Percentiles rank a stretch among this genome's conserved stretches.
Conservation (phyloP, 1,140 invertebrate genomes). For the Meloidogyne exigua region DNA sequence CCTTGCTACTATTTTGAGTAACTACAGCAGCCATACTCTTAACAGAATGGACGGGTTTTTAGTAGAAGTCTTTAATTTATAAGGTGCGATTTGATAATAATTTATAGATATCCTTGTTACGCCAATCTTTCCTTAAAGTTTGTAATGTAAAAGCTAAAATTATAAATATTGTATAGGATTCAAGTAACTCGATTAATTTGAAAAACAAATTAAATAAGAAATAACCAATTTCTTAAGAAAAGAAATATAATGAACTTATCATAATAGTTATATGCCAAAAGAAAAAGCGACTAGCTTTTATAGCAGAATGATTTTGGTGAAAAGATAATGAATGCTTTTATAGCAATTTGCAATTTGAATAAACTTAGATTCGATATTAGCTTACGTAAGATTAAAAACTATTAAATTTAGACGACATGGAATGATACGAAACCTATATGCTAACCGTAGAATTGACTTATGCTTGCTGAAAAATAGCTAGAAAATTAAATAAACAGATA, state of each 20-base stretch:
- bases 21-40: conserved; percentile 20
- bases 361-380: too few relatives aligned
- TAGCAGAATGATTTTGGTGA: too few relatives aligned
- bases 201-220: neutral
- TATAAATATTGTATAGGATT: neutral
- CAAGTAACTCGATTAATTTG: neutral
- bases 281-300: too few relatives aligned
- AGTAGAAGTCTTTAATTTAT: neutral
- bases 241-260: neutral
- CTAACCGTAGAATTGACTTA: too few relatives aligned
- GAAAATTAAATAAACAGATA: too few relatives aligned
- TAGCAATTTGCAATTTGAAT: too few relatives aligned
- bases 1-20: conserved; percentile 14
- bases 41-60: conserved; percentile 6
- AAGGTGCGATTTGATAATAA: neutral
- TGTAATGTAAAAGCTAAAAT: neutral
- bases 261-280: neutral
- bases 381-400: too few relatives aligned
- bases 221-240: neutral
- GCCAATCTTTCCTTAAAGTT: neutral
- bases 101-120: neutral
- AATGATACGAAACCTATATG: too few relatives aligned
- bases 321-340: too few relatives aligned
- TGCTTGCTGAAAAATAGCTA: too few relatives aligned
- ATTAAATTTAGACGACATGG: too few relatives aligned